These are phyloP conservation scores for Rhinatrema bivittatum DNA, from an alignment of 2,797 vertebrate species.

Conservation along the genomic window DNA sequence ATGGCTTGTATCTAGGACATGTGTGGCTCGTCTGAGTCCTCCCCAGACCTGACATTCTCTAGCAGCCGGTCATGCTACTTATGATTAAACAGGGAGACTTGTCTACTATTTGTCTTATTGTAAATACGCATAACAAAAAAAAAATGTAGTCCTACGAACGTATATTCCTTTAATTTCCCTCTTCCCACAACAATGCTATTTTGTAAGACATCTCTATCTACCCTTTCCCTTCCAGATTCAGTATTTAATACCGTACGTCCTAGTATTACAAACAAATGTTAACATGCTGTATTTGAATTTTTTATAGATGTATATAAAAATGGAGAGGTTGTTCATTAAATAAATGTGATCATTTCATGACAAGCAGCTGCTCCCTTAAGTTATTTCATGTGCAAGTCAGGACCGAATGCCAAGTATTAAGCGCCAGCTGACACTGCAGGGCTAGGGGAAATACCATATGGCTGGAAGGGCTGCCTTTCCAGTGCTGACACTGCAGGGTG, in stretches of 20 bases:
- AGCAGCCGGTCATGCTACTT: constrained; percentile 40
- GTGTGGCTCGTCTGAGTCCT: too few relatives aligned
- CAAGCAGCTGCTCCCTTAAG: neutral
- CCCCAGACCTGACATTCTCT: constrained; percentile 28
- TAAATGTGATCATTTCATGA: constrained; percentile 98
- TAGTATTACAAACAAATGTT: constrained; percentile 62
- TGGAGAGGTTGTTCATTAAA: constrained; percentile 94
- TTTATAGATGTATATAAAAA: constrained; percentile 99
- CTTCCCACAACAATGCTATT: constrained; percentile 30
- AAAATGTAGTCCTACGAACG: constrained; percentile 20
- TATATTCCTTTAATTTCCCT: constrained; percentile 33
- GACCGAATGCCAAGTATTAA: too few relatives aligned
- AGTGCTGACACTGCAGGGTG: too few relatives aligned
- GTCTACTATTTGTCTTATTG: constrained; percentile 31
- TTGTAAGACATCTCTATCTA: constrained; percentile 31
- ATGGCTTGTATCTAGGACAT: too few relatives aligned
- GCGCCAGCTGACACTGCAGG: too few relatives aligned
- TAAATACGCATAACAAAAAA: constrained; percentile 30
- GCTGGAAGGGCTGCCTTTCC: too few relatives aligned
- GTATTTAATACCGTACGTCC: constrained; percentile 65
- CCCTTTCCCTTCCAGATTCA: constrained; percentile 37
- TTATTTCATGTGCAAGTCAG: too few relatives aligned
- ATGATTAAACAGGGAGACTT: neutral
- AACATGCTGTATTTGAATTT: constrained; percentile 94
- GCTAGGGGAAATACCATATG: too few relatives aligned